phyloP scores from a whole-genome alignment of 2,888 invertebrate species.

The Fragum whitleyi region DNA sequence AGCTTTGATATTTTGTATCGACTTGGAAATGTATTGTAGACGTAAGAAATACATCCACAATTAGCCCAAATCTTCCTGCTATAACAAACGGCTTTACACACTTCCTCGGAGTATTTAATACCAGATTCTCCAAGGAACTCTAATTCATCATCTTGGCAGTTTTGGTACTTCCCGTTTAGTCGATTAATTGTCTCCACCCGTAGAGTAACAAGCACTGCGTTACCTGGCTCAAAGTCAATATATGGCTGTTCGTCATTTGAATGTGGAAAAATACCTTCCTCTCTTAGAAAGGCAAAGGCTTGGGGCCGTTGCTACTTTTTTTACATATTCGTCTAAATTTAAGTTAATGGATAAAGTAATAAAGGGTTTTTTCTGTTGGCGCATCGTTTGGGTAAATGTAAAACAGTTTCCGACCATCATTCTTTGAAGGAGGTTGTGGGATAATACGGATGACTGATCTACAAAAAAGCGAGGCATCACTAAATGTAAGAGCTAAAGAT shows the following conservation, averaged over 20 bases:
- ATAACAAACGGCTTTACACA: background rate
- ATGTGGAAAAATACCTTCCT: background rate
- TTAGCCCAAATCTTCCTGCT: background rate
- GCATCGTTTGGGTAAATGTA: background rate
- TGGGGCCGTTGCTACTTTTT: background rate
- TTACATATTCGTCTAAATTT: background rate
- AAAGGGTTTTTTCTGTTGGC: background rate
- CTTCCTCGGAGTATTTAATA: background rate
- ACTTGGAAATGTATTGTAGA: background rate
- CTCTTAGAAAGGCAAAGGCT: background rate
- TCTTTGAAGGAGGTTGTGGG: background rate
- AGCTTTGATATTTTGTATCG: background rate
- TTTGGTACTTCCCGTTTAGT: background rate
- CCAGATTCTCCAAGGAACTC: background rate
- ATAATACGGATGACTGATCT: background rate
- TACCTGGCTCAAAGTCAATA: background rate
- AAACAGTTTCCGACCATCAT: background rate
- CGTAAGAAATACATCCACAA: background rate
- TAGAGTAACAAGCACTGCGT: background rate
- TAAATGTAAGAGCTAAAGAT: too few relatives aligned
- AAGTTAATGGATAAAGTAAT: background rate
- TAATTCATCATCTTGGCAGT: conserved; percentile 3
- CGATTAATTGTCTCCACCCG: background rate
- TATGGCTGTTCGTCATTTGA: background rate
- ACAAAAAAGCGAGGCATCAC: too few relatives aligned